Evolutionary conservation across 2,113 vertebrate species (phyloP).

Genomic region (Megaleporinus macrocephalus): DNA sequence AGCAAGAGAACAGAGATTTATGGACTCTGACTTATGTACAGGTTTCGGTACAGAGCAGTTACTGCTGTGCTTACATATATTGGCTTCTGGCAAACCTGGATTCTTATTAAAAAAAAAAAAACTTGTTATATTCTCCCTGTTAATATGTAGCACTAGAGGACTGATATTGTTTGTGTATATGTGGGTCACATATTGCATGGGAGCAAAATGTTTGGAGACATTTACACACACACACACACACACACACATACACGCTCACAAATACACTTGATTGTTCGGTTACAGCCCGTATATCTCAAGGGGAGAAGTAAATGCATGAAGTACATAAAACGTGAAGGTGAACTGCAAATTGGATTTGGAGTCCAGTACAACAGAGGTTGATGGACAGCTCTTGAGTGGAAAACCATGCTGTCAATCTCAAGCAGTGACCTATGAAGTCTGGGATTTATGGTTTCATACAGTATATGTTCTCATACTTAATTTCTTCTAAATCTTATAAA

Average conservation of each 20-base stretch:
- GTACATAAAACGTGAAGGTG: conserved; percentile 23
- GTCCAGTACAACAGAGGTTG: background rate
- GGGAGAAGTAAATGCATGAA: conserved; percentile 10
- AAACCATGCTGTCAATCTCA: background rate
- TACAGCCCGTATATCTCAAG: background rate
- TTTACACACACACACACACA: conserved; percentile 10
- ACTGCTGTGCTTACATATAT: background rate
- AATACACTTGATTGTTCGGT: conserved; percentile 1
- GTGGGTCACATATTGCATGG: background rate
- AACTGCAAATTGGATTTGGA: conserved; percentile 22
- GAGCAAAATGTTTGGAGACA: background rate
- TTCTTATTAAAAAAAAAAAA: background rate
- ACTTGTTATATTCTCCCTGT: background rate
- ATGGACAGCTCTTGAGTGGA: conserved; percentile 1
- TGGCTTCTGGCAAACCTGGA: no score
- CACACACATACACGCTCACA: background rate
- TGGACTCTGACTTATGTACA: background rate
- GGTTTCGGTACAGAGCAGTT: background rate
- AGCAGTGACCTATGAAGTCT: background rate
- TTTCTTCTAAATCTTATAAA: no score
- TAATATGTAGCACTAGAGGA: background rate
- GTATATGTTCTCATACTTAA: no score
- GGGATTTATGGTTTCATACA: no score
- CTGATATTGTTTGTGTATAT: background rate
- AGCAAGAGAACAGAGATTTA: background rate